phyloP scores from a whole-genome alignment of 2,113 vertebrate genomes.

The Ibidorhyncha struthersii region DNA sequence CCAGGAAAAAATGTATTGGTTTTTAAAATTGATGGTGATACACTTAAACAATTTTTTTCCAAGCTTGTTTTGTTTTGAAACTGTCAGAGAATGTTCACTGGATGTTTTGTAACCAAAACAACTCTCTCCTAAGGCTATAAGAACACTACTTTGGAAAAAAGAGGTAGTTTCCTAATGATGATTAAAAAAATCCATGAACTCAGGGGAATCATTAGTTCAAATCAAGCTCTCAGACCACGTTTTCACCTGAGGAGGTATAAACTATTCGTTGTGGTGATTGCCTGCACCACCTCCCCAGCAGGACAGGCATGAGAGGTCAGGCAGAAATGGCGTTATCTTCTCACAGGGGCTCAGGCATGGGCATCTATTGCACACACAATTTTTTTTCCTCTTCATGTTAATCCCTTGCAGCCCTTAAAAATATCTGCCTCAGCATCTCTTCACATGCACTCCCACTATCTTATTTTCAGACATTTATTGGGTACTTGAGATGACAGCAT shows the following conservation, averaged over 20 bases:
- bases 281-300: neutral
- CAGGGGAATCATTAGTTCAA: neutral
- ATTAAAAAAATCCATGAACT: neutral
- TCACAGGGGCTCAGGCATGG: neutral
- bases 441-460: neutral
- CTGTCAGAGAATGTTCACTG: neutral
- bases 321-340: neutral
- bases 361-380: neutral
- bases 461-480: neutral
- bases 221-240: neutral
- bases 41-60: neutral
- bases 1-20: neutral
- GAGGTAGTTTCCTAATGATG: neutral
- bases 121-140: neutral
- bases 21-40: conserved; percentile 39
- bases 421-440: neutral
- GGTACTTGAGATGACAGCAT: neutral
- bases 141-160: neutral
- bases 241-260: neutral
- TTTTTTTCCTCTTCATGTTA: neutral
- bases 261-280: neutral
- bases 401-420: neutral
- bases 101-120: neutral
- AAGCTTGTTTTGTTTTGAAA: conserved; percentile 14
- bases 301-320: neutral